Evolutionary conservation across 2,888 invertebrate species (phyloP).

Genomic region (Agrilus cyanescens): DNA sequence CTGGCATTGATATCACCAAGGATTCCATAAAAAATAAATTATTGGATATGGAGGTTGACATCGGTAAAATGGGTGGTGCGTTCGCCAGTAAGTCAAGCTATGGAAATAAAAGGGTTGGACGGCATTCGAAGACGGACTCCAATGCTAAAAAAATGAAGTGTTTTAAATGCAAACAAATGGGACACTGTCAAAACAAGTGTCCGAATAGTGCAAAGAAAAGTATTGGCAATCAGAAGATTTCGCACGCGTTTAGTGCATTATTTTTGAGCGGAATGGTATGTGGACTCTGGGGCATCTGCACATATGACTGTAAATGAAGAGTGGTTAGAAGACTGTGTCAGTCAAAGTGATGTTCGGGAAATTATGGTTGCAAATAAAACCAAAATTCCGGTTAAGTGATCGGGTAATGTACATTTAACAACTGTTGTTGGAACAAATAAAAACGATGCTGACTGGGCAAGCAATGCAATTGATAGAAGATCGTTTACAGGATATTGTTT

Average conservation of each 20-base stretch:
- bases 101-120: too few relatives aligned
- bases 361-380: slow-evolving; percentile 8
- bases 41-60: slow-evolving; percentile 6
- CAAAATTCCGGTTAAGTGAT: slow-evolving; percentile 4
- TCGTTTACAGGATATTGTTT: too few relatives aligned
- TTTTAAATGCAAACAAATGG: slow-evolving; percentile 15
- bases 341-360: slow-evolving; percentile 2
- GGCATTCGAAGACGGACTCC: too few relatives aligned
- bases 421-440: slow-evolving; percentile 3
- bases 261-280: slow-evolving; percentile 17
- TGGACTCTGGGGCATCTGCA: slow-evolving; percentile 18
- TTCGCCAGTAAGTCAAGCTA: too few relatives aligned
- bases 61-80: not conserved
- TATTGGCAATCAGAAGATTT: slow-evolving; percentile 1
- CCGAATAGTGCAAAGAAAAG: slow-evolving; percentile 6
- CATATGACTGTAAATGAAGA: slow-evolving; percentile 17
- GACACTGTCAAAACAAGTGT: slow-evolving; percentile 17
- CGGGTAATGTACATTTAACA: slow-evolving; percentile 7
- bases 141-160: slow-evolving; percentile 12
- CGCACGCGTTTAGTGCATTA: slow-evolving; percentile 16
- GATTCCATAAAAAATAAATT: slow-evolving; percentile 13
- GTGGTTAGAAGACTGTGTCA: slow-evolving; percentile 9
- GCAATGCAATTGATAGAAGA: too few relatives aligned
- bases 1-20: slow-evolving; percentile 8
- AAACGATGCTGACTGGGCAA: too few relatives aligned